Evolutionary conservation across 2,113 vertebrate species (phyloP), one percentile per base, ranked within the genome.

Genomic region (Pyrgilauda ruficollis): DNA sequence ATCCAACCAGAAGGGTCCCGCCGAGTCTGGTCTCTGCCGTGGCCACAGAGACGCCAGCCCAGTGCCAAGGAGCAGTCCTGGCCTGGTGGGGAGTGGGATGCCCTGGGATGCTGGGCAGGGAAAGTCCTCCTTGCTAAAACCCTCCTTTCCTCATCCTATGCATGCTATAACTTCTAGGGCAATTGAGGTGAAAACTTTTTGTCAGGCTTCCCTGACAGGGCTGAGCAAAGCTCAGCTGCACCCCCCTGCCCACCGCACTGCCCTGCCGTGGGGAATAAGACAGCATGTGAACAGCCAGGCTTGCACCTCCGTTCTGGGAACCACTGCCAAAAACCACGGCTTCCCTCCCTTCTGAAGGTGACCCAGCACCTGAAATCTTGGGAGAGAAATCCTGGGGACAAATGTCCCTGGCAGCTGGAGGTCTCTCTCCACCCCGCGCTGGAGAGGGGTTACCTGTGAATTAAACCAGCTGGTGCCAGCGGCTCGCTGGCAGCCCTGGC

Each of bases 1-100:
- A 96, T 97, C 95, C 8, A 37, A 88, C 33, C 84, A 93, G 90
- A 93, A 93, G 93, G 91, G 87, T 93, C 89, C 87, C 0, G 11
- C 44, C 6, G 24, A 80, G 80, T 62, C 89, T 74, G 43, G 35
- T 55, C 79, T 68, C 63, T 2, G 2, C 59, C 53, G 76, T 0
- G 15, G 90, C 64, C 33, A 31, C 1, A 2, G 87, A 89, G 94
- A 91, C 13, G 52, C 85, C n/a, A 7, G 67, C n/a, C 35, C 83
- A 4, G 39, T 10, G n/a, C 44, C 44, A 53, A 33, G 66, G 74
- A 93, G 56, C 35, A 10, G 0, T 6, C 63, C 59, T 33, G 56
- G 62, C 39, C 58, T 43, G 78, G 18, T 3, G 2, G 70, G 52
- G 47, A 82, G 52, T 8, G 31, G 44, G 44, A 74, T 55, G 74